phyloP scores from a whole-genome alignment of 2,797 vertebrate genomes.

The Smutsia temminckii region DNA sequence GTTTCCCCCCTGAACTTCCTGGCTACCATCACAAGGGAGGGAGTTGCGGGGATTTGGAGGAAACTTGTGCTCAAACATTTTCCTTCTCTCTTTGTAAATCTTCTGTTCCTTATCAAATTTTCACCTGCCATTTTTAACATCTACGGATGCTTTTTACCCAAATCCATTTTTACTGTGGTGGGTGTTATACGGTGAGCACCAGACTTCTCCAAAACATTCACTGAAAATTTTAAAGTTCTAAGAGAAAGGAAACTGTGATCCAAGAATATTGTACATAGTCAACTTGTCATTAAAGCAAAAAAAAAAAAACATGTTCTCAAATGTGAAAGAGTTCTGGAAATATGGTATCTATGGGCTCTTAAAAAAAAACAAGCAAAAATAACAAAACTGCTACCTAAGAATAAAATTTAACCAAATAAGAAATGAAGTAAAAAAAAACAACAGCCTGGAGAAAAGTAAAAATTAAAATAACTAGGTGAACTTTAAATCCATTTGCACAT shows the following conservation, averaged over 20 bases:
- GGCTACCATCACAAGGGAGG: background rate
- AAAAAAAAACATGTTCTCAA: background rate
- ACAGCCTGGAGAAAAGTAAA: background rate
- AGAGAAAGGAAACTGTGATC: background rate
- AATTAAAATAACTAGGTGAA: background rate
- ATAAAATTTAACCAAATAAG: background rate
- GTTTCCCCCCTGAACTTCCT: background rate
- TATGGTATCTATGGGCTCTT: background rate
- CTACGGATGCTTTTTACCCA: background rate
- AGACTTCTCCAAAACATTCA: background rate
- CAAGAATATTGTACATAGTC: background rate
- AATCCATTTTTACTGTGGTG: background rate
- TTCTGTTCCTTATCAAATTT: background rate
- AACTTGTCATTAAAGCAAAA: background rate
- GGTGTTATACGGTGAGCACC: background rate
- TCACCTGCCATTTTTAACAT: background rate
- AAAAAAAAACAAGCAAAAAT: background rate
- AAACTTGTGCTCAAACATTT: background rate
- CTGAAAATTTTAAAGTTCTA: background rate
- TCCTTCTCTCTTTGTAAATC: background rate
- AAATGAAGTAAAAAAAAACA: background rate
- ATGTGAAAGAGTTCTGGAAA: background rate
- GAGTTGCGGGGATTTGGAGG: background rate
- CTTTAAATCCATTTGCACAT: background rate
- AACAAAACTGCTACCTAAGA: background rate